A percentile compares a stretch with the other conserved stretches of the same genome.
These are phyloP conservation scores for Noturus placidus DNA, from an alignment of 2,113 vertebrate species.

Conservation along the genomic window DNA sequence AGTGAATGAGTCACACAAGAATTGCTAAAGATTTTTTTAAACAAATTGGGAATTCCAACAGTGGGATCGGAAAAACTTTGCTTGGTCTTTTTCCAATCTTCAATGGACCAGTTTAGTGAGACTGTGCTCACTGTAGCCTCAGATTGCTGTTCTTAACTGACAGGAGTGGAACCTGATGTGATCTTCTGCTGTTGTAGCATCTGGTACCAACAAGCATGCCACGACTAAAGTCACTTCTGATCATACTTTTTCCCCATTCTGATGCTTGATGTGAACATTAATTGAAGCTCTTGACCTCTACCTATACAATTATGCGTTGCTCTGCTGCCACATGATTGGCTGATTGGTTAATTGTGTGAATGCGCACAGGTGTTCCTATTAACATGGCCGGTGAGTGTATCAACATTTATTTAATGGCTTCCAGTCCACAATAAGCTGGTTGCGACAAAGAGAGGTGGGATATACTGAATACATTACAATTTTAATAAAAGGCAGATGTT, in stretches of 20 bases:
- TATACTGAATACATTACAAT: neutral
- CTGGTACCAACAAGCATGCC: neutral
- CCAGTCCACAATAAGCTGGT: neutral
- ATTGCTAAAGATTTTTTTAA: neutral
- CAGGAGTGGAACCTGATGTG: neutral
- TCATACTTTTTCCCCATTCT: too few species aligned
- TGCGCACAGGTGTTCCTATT: neutral
- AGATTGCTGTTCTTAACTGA: neutral
- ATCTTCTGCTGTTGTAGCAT: neutral
- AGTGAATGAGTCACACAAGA: neutral
- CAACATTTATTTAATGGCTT: neutral
- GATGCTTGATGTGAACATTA: neutral
- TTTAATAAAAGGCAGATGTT: neutral
- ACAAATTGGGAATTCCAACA: neutral
- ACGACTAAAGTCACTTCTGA: too few species aligned
- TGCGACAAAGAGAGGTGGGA: neutral
- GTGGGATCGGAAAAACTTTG: neutral
- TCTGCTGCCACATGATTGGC: neutral
- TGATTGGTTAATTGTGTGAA: neutral
- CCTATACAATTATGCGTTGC: neutral
- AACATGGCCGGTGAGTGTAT: neutral
- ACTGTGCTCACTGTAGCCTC: neutral
- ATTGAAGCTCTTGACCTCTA: neutral
- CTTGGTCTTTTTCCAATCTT: neutral
- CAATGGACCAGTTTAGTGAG: neutral